Base-by-base conservation (phyloP, 2,797 vertebrate species). In the Discoglossus pictus region DNA sequence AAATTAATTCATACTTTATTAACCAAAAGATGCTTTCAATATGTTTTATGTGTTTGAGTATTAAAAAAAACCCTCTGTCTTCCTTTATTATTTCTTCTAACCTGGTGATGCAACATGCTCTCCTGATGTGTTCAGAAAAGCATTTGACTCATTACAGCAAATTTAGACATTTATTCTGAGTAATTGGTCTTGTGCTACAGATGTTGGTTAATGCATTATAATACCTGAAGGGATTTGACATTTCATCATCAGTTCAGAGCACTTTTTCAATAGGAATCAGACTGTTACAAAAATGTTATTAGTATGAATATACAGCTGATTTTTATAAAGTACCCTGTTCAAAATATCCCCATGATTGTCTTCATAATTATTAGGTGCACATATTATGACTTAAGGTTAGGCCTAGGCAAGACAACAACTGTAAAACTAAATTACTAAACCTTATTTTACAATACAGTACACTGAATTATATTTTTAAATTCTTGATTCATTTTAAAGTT, bases 151-250 rank as follows among this genome's bases (percentile, higher is more conserved):
- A 67, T 59, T 68, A 53, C 47, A 60, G 65, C 65, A 68, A 60
- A 68, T 43, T 56, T 60, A 56, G 38, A 60, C 65, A 61, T 68
- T 59, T 68, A 51, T 68, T 52, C 65, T 25, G 23, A 44, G 58
- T 68, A 61, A 68, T 61, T 68, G 65, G 25, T 68, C 61, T 61
- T 61, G 66, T 40, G 54, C 40, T 42, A 61, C 40, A 68, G 56
- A 39, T 54, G 58, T 43, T 27, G 61, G 52, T 53, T 40, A 61
- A 42, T 68, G 21, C 25, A 35, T 68, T 61, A 46, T 44, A 47
- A 43, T 53, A 68, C 47, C 65, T 60, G 47, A n/a, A 52, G 66
- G 48, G 39, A 68, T 61, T 68, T 61, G 27, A 54, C 56, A 53
- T 59, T 56, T 67, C 35, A 59, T 46, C 60, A 60, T 59, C 65